These are phyloP conservation scores for Papilio machaon DNA, from an alignment of 1,140 invertebrate species.

Conservation along the genomic window DNA sequence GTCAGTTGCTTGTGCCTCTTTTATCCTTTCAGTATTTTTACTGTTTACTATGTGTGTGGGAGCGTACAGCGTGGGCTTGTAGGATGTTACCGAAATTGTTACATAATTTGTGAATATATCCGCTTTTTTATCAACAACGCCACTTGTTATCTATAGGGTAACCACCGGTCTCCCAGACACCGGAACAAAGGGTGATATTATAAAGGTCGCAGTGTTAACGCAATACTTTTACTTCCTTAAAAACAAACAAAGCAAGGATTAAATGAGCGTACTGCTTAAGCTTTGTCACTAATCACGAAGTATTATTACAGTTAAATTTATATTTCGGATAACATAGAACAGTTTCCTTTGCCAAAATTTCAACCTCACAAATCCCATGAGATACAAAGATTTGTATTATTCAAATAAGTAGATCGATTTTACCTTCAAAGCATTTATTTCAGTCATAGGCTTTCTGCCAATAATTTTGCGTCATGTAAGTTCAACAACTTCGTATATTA, in stretches of 20 bases:
- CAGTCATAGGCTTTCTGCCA: slow-evolving; percentile 29
- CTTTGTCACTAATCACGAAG: not conserved
- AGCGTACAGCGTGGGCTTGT: not conserved
- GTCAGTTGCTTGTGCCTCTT: no score
- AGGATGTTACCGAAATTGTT: not conserved
- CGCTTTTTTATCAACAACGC: slow-evolving; percentile 18
- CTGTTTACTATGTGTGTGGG: not conserved
- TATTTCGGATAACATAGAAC: not conserved
- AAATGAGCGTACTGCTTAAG: not conserved
- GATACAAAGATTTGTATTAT: slow-evolving; percentile 3
- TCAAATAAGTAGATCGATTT: not conserved
- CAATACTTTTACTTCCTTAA: not conserved
- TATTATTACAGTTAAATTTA: slow-evolving; percentile 11
- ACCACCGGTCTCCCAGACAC: not conserved
- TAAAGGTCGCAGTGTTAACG: not conserved
- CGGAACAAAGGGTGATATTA: slow-evolving; percentile 9
- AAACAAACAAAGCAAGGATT: not conserved
- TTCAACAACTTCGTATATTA: not conserved
- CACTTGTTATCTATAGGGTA: not conserved
- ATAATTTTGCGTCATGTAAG: slow-evolving; percentile 3
- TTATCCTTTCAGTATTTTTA: not conserved
- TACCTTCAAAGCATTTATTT: slow-evolving; percentile 31
- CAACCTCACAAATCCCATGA: slow-evolving; percentile 1
- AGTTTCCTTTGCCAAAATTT: not conserved
- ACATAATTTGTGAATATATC: slow-evolving; percentile 7